These are phyloP conservation scores for Actinia tenebrosa DNA, from an alignment of 64 coral and sea anemone genomes.

Conservation along the genomic window DNA sequence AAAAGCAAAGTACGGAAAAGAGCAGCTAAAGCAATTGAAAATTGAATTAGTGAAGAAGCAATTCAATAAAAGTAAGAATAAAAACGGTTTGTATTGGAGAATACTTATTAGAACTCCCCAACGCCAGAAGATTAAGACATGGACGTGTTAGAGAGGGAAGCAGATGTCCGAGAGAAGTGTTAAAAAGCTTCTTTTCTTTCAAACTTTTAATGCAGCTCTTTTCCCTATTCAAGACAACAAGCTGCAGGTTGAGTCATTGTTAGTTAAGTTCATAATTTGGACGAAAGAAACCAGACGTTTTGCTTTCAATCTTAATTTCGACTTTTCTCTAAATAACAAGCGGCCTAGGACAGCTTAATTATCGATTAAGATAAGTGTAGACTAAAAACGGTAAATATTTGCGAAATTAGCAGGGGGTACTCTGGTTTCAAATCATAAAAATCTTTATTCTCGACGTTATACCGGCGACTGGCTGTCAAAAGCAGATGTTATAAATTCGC, in stretches of 20 bases:
- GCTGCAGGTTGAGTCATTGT: background rate
- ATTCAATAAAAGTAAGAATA: background rate
- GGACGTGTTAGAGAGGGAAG: background rate
- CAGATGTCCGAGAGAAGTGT: background rate
- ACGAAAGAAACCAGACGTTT: background rate
- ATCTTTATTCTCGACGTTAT: background rate
- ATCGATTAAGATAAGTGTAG: conserved; percentile 12
- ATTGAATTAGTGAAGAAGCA: background rate
- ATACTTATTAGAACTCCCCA: background rate
- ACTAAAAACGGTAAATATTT: background rate
- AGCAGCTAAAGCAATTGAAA: background rate
- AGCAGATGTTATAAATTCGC: background rate
- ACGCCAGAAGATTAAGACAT: background rate
- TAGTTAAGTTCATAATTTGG: background rate
- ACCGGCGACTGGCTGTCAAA: background rate
- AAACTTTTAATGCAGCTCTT: background rate
- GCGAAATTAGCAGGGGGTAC: background rate
- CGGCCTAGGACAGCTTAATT: conserved; percentile 1
- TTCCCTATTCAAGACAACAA: background rate
- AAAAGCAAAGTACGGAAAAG: background rate
- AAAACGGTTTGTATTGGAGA: background rate
- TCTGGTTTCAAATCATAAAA: background rate
- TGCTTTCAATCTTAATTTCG: background rate
- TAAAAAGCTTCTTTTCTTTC: background rate
- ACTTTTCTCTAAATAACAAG: background rate